These are phyloP conservation scores for Leptopilina myrica DNA, from an alignment of 2,888 invertebrate species.

Conservation along the genomic window DNA sequence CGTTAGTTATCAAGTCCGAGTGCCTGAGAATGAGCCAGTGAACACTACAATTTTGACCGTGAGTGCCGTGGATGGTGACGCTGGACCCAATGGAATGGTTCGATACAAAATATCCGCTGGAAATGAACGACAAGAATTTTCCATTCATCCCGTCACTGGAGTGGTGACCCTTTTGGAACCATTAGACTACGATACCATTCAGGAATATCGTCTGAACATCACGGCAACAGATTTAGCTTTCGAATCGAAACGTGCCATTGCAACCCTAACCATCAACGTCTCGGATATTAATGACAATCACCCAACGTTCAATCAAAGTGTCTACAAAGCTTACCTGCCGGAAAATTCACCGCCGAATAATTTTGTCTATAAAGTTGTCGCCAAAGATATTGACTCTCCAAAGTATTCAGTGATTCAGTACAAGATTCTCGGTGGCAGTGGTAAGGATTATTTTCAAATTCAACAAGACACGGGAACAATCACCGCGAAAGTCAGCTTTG, in stretches of 20 bases:
- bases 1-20: constrained; percentile 91
- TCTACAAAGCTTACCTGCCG: constrained; percentile 87
- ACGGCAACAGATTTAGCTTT: constrained; percentile 93
- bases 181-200: constrained; percentile 91
- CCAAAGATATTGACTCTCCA: constrained; percentile 91
- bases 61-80: constrained; percentile 89
- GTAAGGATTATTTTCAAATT: constrained; percentile 87
- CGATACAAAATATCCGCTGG: constrained; percentile 90
- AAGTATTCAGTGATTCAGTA: constrained; percentile 92
- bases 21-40: constrained; percentile 93
- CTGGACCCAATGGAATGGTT: constrained; percentile 93
- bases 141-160: constrained; percentile 87
- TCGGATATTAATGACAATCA: constrained; percentile 97
- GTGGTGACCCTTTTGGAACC: constrained; percentile 87
- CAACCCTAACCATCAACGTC: constrained; percentile 89
- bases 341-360: constrained; percentile 90
- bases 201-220: constrained; percentile 91
- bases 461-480: constrained; percentile 87
- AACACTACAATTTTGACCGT: constrained; percentile 91
- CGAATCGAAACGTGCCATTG: constrained; percentile 85
- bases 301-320: constrained; percentile 88
- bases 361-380: constrained; percentile 86
- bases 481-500: constrained; percentile 86
- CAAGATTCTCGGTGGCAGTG: constrained; percentile 86
- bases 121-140: constrained; percentile 88